Conservation (phyloP, 2,888 invertebrate genomes). For the Melieria crassipennis region DNA sequence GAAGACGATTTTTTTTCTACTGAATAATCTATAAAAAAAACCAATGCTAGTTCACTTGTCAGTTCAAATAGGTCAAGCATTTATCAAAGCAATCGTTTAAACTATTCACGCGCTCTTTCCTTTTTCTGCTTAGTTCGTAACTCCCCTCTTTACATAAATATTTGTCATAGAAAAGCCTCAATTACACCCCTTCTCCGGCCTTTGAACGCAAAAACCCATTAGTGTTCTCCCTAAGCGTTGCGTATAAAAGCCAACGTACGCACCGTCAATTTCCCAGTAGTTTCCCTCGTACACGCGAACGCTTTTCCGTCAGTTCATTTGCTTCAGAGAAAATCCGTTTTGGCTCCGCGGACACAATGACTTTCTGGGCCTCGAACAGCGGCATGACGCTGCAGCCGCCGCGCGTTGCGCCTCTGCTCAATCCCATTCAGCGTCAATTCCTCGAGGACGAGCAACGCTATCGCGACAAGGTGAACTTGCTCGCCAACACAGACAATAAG, state of each 20-base stretch:
- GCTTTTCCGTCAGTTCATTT: no score
- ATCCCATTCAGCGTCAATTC: slow-evolving; percentile 65
- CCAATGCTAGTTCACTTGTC: no score
- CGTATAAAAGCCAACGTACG: no score
- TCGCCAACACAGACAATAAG: slow-evolving; percentile 42
- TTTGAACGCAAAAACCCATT: not conserved
- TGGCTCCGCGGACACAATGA: slow-evolving; percentile 45
- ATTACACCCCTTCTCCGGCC: slow-evolving; percentile 10
- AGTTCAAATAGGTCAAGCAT: no score
- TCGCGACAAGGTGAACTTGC: slow-evolving; percentile 56
- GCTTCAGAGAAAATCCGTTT: not conserved
- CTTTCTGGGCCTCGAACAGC: slow-evolving; percentile 58
- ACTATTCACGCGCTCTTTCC: no score
- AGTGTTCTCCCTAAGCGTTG: not conserved
- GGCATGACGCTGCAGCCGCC: slow-evolving; percentile 48
- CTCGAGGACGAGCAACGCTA: slow-evolving; percentile 62
- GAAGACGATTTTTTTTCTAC: no score
- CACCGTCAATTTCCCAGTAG: no score
- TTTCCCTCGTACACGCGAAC: no score
- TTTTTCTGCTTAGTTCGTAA: no score
- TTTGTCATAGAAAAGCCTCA: not conserved
- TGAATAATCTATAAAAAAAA: no score
- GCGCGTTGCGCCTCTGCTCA: slow-evolving; percentile 60
- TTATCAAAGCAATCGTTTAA: no score
- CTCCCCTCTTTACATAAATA: no score